Percentiles rank a stretch among this genome's conserved stretches.
These are phyloP conservation scores for Protomyctophum bolini DNA, from an alignment of 2,113 vertebrate genomes.

Conservation along the genomic window DNA sequence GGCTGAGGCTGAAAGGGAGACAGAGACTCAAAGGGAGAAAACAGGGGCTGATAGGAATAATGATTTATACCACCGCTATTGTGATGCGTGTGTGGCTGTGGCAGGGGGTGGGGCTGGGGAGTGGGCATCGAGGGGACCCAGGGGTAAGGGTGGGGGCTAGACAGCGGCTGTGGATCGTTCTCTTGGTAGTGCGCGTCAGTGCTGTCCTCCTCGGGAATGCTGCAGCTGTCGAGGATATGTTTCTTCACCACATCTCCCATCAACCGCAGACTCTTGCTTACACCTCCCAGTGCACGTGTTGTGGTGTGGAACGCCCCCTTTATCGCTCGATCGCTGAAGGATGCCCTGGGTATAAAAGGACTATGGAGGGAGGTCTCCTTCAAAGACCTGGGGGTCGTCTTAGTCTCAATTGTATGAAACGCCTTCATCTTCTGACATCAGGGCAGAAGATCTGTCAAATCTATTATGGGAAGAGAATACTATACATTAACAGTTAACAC, in stretches of 20 bases:
- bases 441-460: neutral
- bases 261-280: conserved; percentile 17
- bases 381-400: conserved; percentile 40
- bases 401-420: conserved; percentile 43
- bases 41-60: neutral
- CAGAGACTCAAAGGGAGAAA: neutral
- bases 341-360: conserved; percentile 38
- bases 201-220: neutral
- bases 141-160: neutral
- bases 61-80: neutral
- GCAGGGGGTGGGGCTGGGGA: neutral
- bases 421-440: conserved; percentile 54
- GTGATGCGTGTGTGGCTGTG: neutral
- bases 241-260: conserved; percentile 52
- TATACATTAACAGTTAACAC: neutral
- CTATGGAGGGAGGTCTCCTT: conserved; percentile 51
- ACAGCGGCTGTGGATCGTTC: neutral
- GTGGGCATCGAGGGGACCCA: neutral
- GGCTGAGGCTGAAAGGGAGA: neutral
- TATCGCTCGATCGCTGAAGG: neutral
- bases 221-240: conserved; percentile 1
- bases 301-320: neutral
- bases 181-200: neutral
- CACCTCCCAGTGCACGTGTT: conserved; percentile 44
- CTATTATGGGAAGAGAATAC: neutral